Evolutionary conservation across 2,797 vertebrate species (phyloP), one percentile per base, ranked within the genome.

Genomic region (Natrix natrix): DNA sequence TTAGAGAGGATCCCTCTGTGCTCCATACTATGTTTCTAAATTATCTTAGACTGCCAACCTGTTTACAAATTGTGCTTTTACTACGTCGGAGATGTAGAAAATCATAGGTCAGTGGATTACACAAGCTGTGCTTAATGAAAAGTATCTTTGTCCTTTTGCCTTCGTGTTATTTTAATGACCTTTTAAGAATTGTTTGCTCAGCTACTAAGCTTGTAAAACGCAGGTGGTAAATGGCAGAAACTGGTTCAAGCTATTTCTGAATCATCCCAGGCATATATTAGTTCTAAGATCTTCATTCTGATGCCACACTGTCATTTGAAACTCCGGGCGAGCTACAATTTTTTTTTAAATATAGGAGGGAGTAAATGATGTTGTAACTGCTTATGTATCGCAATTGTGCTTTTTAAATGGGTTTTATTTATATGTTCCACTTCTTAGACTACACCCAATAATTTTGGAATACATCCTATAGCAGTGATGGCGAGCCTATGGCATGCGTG

Each of bases 101-200:
- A 63, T 26, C 32, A 28, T 43, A 57, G 17, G 14, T 13, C 32
- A 14, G 3, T 52, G 22, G 43, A 52, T 32, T 60, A 56, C 8
- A 17, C 52, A 48, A 61, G 57, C n/a, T n/a, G 6, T 24, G 89
- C 52, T 69, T 57, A 28, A 7, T 87, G 54, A 93, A 87, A 90
- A 37, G 11, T 14, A 74, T n/a, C 24, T 7, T 74, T 88, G 83
- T 54, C 7, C 28, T 13, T 20, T n/a, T 90, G 24, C 20, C 43
- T 69, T 88, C 37, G 32, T 52, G 69, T 92, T 92, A 26, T 89
- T 78, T 92, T 86, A 86, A 90, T 92, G 92, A 55, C 69, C 57
- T 92, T 78, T 90, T 87, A 69, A 87, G 61, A 90, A 93, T 87
- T 69, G 61, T 91, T 87, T 93, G 13, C 52, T 32, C 17, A 91